Evolutionary conservation across 2,888 invertebrate genomes (phyloP), one percentile per base, ranked within the genome.

Genomic region (Cephus runcator): DNA sequence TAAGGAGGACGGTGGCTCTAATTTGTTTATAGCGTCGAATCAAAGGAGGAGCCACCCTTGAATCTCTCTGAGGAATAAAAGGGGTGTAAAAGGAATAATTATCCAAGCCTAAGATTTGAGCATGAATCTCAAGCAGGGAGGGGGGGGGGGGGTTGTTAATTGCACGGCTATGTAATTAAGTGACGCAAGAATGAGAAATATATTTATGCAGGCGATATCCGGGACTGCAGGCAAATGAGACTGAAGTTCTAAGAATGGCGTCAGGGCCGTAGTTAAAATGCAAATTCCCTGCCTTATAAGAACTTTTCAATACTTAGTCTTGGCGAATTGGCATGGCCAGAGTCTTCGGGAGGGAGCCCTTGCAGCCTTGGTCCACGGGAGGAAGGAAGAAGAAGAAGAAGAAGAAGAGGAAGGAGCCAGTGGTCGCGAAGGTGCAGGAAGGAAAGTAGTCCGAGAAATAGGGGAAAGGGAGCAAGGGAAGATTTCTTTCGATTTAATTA

Each of bases 401-500:
- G 34, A 31, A n/a, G 69, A 69, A 34, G 35, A 36, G 76, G 77
- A 69, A 77, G 79, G 78, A 77, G 75, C 69, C 36, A 15, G 36
- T 15, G 15, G 36, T 40, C 15, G 36, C 12, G 4, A 12, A 36
- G 36, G 36, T 11, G n/a, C n/a, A 69, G 69, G 69, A 69, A 69
- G 33, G n/a, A 40, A 40, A 40, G 36, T 40, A 12, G 36, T 36
- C 36, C 15, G 73, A 73, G 15, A 34, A 73, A 11, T 15, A 12
- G 23, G 40, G 35, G 34, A 74, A 73, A 73, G 74, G 76, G 40
- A 75, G 68, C 78, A 79, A 71, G 77, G 81, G 73, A 81, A 85
- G 87, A 87, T 88, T 89, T 87, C 87, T 88, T 89, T 88, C 86
- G 85, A 89, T 89, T 89, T 88, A 90, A 89, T 89, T 90, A 89